A percentile compares a stretch with the other conserved stretches of the same genome.
Evolutionary conservation across 2,888 invertebrate species (phyloP).

Genomic region (Encarsia formosa): DNA sequence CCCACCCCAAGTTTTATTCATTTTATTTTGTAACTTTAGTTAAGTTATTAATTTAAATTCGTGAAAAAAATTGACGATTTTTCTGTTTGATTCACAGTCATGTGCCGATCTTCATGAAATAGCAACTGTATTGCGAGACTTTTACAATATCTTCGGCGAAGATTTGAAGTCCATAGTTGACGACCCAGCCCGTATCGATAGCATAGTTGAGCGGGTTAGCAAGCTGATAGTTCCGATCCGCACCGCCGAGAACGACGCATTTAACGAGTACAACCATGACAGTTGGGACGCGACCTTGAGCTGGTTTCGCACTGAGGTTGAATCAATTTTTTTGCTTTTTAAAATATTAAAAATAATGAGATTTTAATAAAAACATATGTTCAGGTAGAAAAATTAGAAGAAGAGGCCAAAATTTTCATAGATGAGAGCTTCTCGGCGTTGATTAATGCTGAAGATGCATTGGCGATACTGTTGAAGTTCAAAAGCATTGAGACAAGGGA

Average conservation of each 20-base stretch:
- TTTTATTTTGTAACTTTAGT: too few relatives aligned
- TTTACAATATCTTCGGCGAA: conserved; percentile 83
- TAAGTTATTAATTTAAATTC: background rate
- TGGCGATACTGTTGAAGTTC: conserved; percentile 76
- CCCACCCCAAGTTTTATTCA: too few relatives aligned
- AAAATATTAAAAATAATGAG: too few relatives aligned
- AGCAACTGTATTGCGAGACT: conserved; percentile 76
- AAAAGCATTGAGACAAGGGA: conserved; percentile 73
- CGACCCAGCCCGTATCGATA: conserved; percentile 82
- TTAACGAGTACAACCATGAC: conserved; percentile 70
- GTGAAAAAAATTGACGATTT: background rate
- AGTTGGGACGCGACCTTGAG: conserved; percentile 83
- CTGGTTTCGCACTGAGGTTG: conserved; percentile 66
- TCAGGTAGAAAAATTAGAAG: conserved; percentile 65
- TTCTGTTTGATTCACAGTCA: conserved; percentile 53
- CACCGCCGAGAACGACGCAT: conserved; percentile 76
- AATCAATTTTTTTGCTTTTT: background rate
- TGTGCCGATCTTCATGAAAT: conserved; percentile 76
- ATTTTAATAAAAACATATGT: too few relatives aligned
- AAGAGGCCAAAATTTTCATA: conserved; percentile 79
- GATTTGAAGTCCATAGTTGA: conserved; percentile 83
- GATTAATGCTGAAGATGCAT: conserved; percentile 76
- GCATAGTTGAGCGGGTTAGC: conserved; percentile 75
- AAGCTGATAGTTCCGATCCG: conserved; percentile 71
- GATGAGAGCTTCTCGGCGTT: conserved; percentile 80